A percentile compares a stretch with the other conserved stretches of the same genome.
phyloP scores from a whole-genome alignment of 92 coral and sea anemone species.

The Parazoanthus darwini region DNA sequence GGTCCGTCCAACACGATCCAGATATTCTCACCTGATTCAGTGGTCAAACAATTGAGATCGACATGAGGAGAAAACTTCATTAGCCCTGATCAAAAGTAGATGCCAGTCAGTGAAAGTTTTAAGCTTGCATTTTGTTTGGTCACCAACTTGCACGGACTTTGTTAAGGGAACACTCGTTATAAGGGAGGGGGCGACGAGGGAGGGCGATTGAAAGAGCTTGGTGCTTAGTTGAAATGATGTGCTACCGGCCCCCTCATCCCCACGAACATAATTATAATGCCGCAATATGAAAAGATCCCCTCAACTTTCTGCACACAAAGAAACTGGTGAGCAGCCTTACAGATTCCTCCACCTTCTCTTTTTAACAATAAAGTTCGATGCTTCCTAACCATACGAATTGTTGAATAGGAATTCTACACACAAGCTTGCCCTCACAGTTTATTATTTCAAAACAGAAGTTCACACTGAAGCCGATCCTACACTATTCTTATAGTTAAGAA shows the following conservation, averaged over 20 bases:
- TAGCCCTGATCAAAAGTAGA: too few species aligned
- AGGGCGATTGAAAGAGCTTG: background rate
- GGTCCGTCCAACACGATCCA: constrained; percentile 93
- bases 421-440: too few species aligned
- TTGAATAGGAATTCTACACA: too few species aligned
- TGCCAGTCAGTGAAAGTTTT: too few species aligned
- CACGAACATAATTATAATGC: background rate
- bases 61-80: background rate
- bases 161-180: background rate
- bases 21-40: constrained; percentile 73
- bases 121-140: too few species aligned
- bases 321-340: background rate
- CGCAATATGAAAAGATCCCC: background rate
- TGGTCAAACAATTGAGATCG: background rate
- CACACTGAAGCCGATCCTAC: too few species aligned
- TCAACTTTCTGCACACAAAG: background rate
- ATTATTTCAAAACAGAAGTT: too few species aligned
- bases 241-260: background rate
- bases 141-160: too few species aligned
- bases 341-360: background rate
- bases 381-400: too few species aligned
- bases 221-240: too few species aligned
- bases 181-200: background rate
- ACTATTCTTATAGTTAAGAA: too few species aligned
- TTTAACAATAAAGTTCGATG: too few species aligned